These are phyloP conservation scores for Chiloscyllium punctatum DNA, from an alignment of 2,797 vertebrate genomes.

Conservation along the genomic window DNA sequence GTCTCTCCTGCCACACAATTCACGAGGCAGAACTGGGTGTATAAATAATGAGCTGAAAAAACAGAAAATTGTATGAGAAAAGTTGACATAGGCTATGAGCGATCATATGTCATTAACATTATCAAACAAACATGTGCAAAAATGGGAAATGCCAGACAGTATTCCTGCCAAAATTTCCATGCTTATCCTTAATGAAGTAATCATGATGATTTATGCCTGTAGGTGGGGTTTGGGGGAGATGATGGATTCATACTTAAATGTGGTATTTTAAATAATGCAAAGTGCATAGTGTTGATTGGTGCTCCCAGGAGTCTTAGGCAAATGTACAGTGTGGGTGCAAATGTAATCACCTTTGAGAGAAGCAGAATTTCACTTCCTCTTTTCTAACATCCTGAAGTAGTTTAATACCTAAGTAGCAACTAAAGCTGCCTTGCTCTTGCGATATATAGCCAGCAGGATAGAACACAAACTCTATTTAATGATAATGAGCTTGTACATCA, in stretches of 20 bases:
- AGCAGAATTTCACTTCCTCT: not conserved
- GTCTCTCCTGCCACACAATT: no score
- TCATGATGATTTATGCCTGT: not conserved
- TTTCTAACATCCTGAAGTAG: not conserved
- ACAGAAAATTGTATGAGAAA: no score
- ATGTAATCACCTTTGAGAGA: not conserved
- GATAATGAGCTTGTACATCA: no score
- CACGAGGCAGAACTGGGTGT: no score
- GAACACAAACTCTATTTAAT: no score
- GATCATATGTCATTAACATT: no score
- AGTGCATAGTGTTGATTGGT: not conserved
- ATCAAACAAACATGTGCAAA: no score
- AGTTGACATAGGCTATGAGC: no score
- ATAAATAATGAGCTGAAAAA: no score
- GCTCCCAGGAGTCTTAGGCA: not conserved
- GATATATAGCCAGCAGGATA: not conserved
- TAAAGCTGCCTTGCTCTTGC: not conserved
- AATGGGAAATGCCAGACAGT: no score
- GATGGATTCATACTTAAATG: not conserved
- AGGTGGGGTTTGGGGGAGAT: no score
- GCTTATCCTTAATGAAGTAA: not conserved
- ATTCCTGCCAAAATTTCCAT: not conserved
- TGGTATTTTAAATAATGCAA: not conserved
- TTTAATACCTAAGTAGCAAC: not conserved
- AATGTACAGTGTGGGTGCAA: not conserved